phyloP scores from a whole-genome alignment of 1,140 invertebrate genomes.

The Ridgeia piscesae region DNA sequence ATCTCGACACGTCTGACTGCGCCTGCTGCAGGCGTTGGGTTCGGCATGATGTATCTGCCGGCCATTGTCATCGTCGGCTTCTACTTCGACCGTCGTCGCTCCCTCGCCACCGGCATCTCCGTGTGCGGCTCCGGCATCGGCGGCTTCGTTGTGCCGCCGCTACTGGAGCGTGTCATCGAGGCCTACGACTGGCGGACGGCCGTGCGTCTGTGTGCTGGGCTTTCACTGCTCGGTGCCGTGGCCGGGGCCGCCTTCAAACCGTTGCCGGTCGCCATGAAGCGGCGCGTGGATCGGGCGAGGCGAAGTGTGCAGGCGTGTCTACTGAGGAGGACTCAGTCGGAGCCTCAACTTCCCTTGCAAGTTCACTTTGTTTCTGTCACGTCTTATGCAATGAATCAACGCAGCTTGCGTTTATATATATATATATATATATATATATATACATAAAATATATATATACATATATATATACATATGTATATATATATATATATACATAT shows the following conservation, averaged over 20 bases:
- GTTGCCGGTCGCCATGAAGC: background rate
- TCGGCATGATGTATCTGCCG: constrained; percentile 95
- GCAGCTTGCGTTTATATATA: background rate
- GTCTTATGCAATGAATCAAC: background rate
- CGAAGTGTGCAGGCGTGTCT: background rate
- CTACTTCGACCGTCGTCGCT: constrained; percentile 96
- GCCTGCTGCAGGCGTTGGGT: constrained; percentile 77
- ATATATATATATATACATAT: no score
- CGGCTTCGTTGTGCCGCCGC: constrained; percentile 72
- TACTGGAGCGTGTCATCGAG: constrained; percentile 64
- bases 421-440: no score
- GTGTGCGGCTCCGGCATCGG: constrained; percentile 93
- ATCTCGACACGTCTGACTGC: constrained; percentile 22
- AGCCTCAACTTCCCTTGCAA: background rate
- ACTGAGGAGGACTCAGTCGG: background rate
- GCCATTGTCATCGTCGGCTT: constrained; percentile 97
- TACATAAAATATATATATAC: no score
- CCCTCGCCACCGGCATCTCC: constrained; percentile 95
- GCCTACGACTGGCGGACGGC: constrained; percentile 77
- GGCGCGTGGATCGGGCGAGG: background rate
- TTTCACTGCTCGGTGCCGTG: constrained; percentile 89
- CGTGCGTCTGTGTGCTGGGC: constrained; percentile 82
- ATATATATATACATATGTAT: no score
- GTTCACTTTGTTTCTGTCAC: background rate
- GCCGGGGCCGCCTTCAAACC: constrained; percentile 66